Conservation (phyloP, 2,113 vertebrate genomes). For the Chunga burmeisteri region DNA sequence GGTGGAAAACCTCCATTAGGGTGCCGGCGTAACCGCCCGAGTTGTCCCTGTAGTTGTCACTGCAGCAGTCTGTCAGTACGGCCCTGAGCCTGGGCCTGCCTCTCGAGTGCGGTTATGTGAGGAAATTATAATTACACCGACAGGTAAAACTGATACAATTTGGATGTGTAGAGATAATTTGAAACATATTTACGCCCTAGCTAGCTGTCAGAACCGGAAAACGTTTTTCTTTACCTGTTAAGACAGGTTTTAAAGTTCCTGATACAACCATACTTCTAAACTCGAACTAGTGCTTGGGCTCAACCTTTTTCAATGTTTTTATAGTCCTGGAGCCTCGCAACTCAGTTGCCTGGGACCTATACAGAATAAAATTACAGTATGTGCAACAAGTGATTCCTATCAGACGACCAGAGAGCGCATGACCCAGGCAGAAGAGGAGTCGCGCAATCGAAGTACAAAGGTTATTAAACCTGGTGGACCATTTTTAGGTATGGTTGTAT, state of each 20-base stretch:
- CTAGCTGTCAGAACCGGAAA: background rate
- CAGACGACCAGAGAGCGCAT: conserved; percentile 85
- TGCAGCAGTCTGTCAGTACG: too few species aligned
- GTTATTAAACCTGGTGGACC: conserved; percentile 88
- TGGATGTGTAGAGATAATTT: background rate
- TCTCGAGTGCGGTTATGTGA: background rate
- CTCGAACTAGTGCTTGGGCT: conserved; percentile 1
- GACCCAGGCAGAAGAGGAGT: conserved; percentile 88
- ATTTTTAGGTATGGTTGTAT: conserved; percentile 78
- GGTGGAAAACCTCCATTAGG: too few species aligned
- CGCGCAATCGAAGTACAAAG: conserved; percentile 86
- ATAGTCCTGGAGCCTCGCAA: conserved; percentile 84
- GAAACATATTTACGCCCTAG: background rate
- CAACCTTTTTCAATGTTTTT: conserved; percentile 51
- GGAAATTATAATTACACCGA: background rate
- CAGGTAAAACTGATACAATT: background rate
- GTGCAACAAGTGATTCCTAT: conserved; percentile 89
- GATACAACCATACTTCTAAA: background rate
- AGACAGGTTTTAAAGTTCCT: background rate
- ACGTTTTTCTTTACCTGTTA: background rate
- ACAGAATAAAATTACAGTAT: conserved; percentile 90
- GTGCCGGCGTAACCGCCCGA: too few species aligned
- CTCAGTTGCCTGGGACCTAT: conserved; percentile 85
- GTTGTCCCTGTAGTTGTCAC: background rate
- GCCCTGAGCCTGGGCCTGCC: background rate